Percentiles rank a stretch among this genome's conserved stretches.
phyloP scores from a whole-genome alignment of 35 echinoderm and acorn worm species.

The Apostichopus japonicus region DNA sequence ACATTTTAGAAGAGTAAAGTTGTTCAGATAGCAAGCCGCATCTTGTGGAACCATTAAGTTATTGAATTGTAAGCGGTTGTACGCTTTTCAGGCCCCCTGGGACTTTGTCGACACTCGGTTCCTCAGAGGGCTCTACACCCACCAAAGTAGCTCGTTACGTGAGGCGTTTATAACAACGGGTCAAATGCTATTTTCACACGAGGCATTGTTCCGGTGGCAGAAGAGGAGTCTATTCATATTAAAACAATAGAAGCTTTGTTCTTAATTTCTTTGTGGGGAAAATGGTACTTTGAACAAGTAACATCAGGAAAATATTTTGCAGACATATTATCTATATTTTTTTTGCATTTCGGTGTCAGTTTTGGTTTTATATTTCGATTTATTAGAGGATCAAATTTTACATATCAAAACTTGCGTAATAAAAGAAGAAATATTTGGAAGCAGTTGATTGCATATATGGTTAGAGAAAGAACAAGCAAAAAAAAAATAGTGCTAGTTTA shows the following conservation, averaged over 20 bases:
- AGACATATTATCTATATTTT: too few relatives aligned
- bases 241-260: not conserved
- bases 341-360: too few relatives aligned
- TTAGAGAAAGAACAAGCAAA: too few relatives aligned
- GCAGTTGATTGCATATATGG: too few relatives aligned
- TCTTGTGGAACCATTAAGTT: slow-evolving; percentile 18
- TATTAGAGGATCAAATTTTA: too few relatives aligned
- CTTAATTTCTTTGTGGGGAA: not conserved
- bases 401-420: too few relatives aligned
- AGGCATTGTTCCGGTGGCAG: slow-evolving; percentile 5
- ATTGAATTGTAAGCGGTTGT: slow-evolving; percentile 3
- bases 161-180: not conserved
- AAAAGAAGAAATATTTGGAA: too few relatives aligned
- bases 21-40: not conserved
- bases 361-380: too few relatives aligned
- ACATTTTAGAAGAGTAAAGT: not conserved
- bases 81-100: not conserved
- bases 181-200: slow-evolving; percentile 8
- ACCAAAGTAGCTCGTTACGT: not conserved
- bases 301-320: too few relatives aligned
- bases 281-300: too few relatives aligned
- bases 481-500: too few relatives aligned
- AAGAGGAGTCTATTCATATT: not conserved
- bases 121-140: too few relatives aligned
- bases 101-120: not conserved